Base-by-base conservation (phyloP, 2,888 invertebrate genomes). In the Choreutis nemorana region DNA sequence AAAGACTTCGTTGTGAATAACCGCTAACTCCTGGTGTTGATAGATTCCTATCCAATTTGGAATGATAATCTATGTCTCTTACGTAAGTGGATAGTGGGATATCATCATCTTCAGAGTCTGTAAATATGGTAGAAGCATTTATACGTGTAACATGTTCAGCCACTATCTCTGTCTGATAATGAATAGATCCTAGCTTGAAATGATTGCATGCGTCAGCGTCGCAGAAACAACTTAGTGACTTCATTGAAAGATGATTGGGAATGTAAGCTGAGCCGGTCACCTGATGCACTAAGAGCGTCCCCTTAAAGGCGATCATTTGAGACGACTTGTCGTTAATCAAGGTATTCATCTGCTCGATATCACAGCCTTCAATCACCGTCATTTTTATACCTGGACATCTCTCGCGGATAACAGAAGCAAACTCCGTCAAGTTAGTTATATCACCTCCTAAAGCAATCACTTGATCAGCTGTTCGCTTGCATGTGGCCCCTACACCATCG, bases 381-480 rank as follows among this genome's bases (percentile, higher is more conserved):
- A 31, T 8, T 33, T 29, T 29, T 28, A 40, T 28, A 30, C 24
- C 24, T 12, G 11, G 3, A 12, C 24, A 24, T 24, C 24, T 24
- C 24, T 24, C 24, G 24, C 13, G 7, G n/a, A 24, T 11, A 14
- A 35, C 39, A 31, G 33, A 18, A 31, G 26, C 34, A 34, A 50
- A 44, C 26, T 39, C 35, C 12, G 40, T 27, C 13, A 47, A 32
- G 22, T 46, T 37, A 20, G 44, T 42, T 14, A 56, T 41, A 36
- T 56, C 53, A 26, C 37, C 41, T 42, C 48, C 48, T 28, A 29
- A 27, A 33, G 51, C 50, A 16, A 58, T 41, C 2, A 52, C 33
- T 35, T 39, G 26, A 33, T 58, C 49, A 24, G 55, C 54, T 7
- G 48, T 54, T 44, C 53, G 29, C 32, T 61, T 58, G 32, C 51